Base-by-base conservation (phyloP, 1,140 invertebrate species). In the Lycorma delicatula region DNA sequence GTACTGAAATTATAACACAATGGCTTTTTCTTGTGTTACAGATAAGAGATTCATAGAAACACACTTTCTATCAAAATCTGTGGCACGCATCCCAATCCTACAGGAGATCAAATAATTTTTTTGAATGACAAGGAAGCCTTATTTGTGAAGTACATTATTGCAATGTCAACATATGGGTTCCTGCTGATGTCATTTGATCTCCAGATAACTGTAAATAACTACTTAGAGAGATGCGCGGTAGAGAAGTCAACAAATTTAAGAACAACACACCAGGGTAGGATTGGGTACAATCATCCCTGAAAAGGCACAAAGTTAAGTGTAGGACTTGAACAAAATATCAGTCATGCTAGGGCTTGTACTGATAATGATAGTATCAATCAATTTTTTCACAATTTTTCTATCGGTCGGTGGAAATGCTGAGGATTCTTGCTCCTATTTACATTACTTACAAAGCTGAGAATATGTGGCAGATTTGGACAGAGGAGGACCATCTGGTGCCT, bases 381-480 rank as follows among this genome's bases (percentile, higher is more conserved):
- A 16, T 41, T 41, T 41, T 41, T 41, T 41, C n/a, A 41, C 3
- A 41, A 62, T 41, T n/a, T 58, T 56, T 7, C 26, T 63, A 1
- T 62, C 60, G 62, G 46, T 61, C 36, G 57, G 53, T 54, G 62
- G 52, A 12, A 56, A 28, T 55, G 63, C 63, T 22, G 28, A 29
- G n/a, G 63, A 58, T 13, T 12, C 11, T 63, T 22, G 49, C 70
- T 56, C 68, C 70, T n/a, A 36, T 62, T 0, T 74, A 72, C 60
- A 62, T 68, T 9, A 69, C 72, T 1, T 74, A 74, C 57, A 73
- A 72, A 58, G 62, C 72, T 1, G 53, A 67, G 56, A 34, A 70
- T 58, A 34, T 75, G 18, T 74, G 64, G 52, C 27, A 60, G 25
- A 64, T 63, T 27, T 75, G 73, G 70, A 66, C 59, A 25, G 36